Evolutionary conservation across 2,113 vertebrate species (phyloP).

Genomic region (Mirza zaza): DNA sequence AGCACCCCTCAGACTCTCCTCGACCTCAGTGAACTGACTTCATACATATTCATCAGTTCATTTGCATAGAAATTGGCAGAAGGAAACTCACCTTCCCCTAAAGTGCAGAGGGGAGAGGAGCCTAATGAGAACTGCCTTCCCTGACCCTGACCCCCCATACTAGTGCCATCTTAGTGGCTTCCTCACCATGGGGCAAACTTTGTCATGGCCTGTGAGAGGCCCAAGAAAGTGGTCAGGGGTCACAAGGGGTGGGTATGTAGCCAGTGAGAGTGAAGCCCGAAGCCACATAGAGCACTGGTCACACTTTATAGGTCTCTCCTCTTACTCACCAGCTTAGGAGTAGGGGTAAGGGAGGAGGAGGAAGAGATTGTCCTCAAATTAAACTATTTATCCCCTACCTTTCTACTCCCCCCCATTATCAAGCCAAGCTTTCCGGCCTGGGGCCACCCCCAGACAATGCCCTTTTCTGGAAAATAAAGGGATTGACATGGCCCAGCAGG

Average conservation of each 20-base stretch:
- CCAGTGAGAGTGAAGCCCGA: not conserved
- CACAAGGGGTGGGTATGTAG: not conserved
- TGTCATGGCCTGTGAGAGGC: not conserved
- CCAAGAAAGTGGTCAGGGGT: not conserved
- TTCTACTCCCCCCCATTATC: conserved; percentile 1
- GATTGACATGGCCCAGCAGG: conserved; percentile 74
- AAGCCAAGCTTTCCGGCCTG: conserved; percentile 60
- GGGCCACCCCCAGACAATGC: conserved; percentile 72
- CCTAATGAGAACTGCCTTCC: conserved; percentile 31
- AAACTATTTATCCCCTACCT: conserved; percentile 55
- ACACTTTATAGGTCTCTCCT: not conserved
- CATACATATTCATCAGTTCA: conserved; percentile 71
- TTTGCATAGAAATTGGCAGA: conserved; percentile 71
- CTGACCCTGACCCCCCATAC: conserved; percentile 6
- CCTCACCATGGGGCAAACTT: not conserved
- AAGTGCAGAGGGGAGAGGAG: conserved; percentile 50
- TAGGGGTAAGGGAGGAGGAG: not conserved
- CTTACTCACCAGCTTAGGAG: not conserved
- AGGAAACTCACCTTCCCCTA: conserved; percentile 70
- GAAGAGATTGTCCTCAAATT: not conserved
- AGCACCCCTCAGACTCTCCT: conserved; percentile 54
- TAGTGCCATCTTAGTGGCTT: not conserved
- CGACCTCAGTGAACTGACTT: conserved; percentile 49
- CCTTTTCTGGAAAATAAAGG: conserved; percentile 72
- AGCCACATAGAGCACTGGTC: not conserved